These are phyloP conservation scores for Spinus pinus DNA, from an alignment of 2,797 vertebrate genomes.

Conservation along the genomic window DNA sequence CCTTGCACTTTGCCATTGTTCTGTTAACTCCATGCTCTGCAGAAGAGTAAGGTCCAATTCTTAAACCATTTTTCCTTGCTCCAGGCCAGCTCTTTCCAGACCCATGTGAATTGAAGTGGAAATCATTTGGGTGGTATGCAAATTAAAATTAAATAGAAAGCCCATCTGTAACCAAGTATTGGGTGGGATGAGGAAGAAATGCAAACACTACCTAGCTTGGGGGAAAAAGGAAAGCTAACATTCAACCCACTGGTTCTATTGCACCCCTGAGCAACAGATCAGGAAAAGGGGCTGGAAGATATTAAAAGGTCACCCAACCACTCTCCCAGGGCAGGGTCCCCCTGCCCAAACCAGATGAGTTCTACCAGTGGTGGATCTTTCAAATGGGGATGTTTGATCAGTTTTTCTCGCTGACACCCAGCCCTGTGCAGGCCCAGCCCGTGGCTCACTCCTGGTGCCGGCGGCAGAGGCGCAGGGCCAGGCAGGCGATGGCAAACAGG, in stretches of 20 bases:
- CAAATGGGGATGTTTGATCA: background rate
- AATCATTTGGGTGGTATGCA: background rate
- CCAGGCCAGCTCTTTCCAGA: background rate
- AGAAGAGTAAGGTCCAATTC: background rate
- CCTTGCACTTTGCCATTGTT: background rate
- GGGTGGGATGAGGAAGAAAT: background rate
- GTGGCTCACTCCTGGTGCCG: background rate
- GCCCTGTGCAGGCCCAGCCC: accelerated
- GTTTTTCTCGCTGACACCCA: background rate
- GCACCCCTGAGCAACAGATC: background rate
- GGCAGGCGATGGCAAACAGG: background rate
- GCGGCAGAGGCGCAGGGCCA: background rate
- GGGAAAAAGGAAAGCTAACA: background rate
- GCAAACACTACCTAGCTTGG: background rate
- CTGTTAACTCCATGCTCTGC: background rate
- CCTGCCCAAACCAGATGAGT: accelerated
- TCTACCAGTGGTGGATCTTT: background rate
- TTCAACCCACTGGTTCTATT: background rate
- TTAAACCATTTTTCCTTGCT: background rate
- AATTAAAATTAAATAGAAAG: background rate
- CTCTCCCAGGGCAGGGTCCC: background rate
- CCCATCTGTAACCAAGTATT: background rate
- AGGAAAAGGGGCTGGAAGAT: background rate
- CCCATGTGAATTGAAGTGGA: background rate
- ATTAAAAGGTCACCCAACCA: background rate